Evolutionary conservation across 2,113 vertebrate genomes (phyloP).

Genomic region (cattle (Bos taurus)): ARS-UCD2.0 NC_037332.1:56589501-56590000

Average conservation of each 20-base stretch:
- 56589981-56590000: neutral
- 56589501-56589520: too few species aligned
- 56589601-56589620: too few species aligned
- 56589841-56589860: neutral
- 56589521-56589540: too few species aligned
- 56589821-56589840: neutral
- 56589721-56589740: neutral
- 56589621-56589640: too few species aligned
- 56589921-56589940: neutral
- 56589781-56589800: neutral
- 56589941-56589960: neutral
- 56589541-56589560: too few species aligned
- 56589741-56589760: neutral
- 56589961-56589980: neutral
- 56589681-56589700: neutral
- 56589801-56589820: accelerated
- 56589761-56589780: neutral
- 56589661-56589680: neutral
- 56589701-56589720: neutral
- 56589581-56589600: too few species aligned
- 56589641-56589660: neutral
- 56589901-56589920: neutral
- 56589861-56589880: neutral
- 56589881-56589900: neutral
- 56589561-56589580: too few species aligned